Percentiles rank a stretch among this genome's conserved stretches.
Conservation (phyloP, 2,888 invertebrate genomes). For the Diploptera punctata region DNA sequence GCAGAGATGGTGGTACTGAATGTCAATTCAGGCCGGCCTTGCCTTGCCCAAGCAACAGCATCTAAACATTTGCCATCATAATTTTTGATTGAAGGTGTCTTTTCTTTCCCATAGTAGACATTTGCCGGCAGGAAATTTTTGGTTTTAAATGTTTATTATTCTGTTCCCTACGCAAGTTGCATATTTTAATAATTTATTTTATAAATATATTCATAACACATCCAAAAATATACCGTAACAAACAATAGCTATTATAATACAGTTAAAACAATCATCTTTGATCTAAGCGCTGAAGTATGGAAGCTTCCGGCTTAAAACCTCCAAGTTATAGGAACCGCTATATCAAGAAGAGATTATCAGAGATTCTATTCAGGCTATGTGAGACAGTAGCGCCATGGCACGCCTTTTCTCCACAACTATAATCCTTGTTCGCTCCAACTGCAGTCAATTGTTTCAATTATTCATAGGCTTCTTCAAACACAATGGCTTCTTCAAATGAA, state of each 20-base stretch:
- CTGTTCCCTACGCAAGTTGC: neutral
- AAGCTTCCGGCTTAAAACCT: constrained; percentile 22
- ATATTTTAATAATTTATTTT: neutral
- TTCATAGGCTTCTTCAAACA: constrained; percentile 28
- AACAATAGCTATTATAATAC: constrained; percentile 24
- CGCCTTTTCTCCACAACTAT: constrained; percentile 27
- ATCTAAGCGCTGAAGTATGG: constrained; percentile 12
- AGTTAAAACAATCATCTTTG: constrained; percentile 28
- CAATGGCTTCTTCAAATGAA: constrained; percentile 23
- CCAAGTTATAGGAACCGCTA: constrained; percentile 22
- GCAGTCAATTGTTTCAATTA: constrained; percentile 28
- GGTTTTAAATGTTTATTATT: neutral
- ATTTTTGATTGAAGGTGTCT: too few species aligned
- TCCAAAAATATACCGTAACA: constrained; percentile 19
- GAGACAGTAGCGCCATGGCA: constrained; percentile 22
- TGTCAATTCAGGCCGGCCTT: too few species aligned
- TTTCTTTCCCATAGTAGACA: neutral
- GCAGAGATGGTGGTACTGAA: too few species aligned
- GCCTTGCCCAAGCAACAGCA: too few species aligned
- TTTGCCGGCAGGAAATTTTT: neutral
- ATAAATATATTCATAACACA: constrained; percentile 9
- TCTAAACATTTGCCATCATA: too few species aligned
- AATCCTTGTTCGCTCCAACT: constrained; percentile 4
- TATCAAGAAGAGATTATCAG: constrained; percentile 9
- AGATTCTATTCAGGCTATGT: constrained; percentile 24